These are phyloP conservation scores for Pteropus rufus DNA, from an alignment of 2,797 vertebrate genomes.

Conservation along the genomic window DNA sequence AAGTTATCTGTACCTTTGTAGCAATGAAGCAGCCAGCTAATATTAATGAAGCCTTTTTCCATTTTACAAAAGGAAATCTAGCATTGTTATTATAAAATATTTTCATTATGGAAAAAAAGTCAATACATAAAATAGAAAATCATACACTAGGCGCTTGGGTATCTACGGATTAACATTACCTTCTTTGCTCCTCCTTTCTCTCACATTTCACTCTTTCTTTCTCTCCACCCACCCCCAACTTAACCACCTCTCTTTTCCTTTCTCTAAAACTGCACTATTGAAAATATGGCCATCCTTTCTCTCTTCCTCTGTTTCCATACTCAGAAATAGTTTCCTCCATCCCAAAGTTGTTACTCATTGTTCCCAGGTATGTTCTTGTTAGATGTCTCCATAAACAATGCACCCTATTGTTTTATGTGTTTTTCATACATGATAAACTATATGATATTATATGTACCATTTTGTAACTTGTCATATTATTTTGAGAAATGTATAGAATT, in stretches of 20 bases:
- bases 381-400: background rate
- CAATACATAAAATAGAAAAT: background rate
- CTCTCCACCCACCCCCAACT: rapidly evolving
- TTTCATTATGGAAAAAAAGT: background rate
- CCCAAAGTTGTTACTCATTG: background rate
- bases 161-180: background rate
- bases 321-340: background rate
- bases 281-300: background rate
- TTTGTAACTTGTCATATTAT: background rate
- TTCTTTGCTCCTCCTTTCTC: background rate
- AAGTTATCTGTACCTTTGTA: background rate
- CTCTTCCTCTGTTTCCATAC: background rate
- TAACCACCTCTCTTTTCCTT: background rate
- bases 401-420: background rate
- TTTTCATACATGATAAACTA: background rate
- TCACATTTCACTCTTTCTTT: background rate
- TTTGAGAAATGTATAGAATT: background rate
- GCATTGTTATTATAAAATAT: background rate
- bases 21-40: background rate
- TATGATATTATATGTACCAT: background rate
- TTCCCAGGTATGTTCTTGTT: background rate
- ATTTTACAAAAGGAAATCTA: background rate
- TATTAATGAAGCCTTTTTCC: background rate
- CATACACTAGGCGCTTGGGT: background rate
- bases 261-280: background rate